Evolutionary conservation across 2,113 vertebrate genomes (phyloP), one percentile per base, ranked within the genome.

Genomic region (Dicerorhinus sumatrensis): DNA sequence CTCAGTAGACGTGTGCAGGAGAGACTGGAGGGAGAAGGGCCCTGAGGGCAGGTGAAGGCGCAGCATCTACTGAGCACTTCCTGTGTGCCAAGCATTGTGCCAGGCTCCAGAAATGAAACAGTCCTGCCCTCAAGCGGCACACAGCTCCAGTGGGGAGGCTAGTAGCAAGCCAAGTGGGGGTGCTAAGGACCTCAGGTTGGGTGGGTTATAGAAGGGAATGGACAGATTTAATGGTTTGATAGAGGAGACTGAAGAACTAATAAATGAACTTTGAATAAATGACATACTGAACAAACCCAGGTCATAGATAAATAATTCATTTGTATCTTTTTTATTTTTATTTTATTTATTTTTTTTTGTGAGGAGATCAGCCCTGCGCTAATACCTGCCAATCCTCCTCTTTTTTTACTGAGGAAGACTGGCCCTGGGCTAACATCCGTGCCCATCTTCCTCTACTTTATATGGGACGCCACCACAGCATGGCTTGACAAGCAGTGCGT

Each of bases 261-360:
- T 69, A 58, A 82, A n/a, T 84, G n/a, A 89, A 72, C 63, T 92
- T 56, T 48, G 54, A 91, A 48, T 4, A 5, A 85, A 42, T 58
- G 29, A 89, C 62, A 84, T 42, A 33, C 12, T 39, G 72, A 79
- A 23, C 25, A 91, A 60, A 75, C 23, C 33, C 42, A 51, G 10
- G 14, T 73, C 48, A 65, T 29, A 58, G 48, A 76, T 56, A 87
- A 65, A 62, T 18, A 69, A 91, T 88, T 83, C 76, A 88, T 58
- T 80, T 92, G 62, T 77, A 80, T 85, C 39, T 79, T 70, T 81
- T 79, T 56, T 79, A 67, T 79, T 70, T 81, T 79, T 56, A n/a
- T n/a, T n/a, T n/a, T n/a, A n/a, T n/a, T n/a, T n/a, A n/a, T n/a
- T n/a, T n/a, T n/a, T n/a, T n/a, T n/a, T n/a, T n/a, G n/a, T n/a